phyloP scores from a whole-genome alignment of 2,888 invertebrate genomes.

The Eupithecia insigniata region DNA sequence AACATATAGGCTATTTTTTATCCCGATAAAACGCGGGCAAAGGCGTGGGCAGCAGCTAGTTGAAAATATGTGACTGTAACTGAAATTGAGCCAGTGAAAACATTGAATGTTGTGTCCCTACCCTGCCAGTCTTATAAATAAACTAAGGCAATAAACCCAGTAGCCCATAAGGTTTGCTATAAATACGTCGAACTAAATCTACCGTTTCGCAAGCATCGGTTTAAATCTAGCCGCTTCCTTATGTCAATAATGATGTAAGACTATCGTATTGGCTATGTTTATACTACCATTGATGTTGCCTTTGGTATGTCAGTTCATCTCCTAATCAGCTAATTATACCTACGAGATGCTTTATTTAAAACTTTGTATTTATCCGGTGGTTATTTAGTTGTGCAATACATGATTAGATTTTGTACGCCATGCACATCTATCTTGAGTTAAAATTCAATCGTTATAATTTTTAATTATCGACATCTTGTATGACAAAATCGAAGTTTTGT shows the following conservation, averaged over 20 bases:
- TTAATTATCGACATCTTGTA: not conserved
- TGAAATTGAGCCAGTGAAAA: conserved; percentile 16
- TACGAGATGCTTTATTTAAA: not conserved
- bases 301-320: conserved; percentile 49
- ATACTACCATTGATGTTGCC: conserved; percentile 45
- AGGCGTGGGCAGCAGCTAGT: too few relatives aligned
- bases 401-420: not conserved
- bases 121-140: conserved; percentile 66
- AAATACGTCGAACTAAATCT: conserved; percentile 63
- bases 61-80: too few relatives aligned
- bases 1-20: too few relatives aligned
- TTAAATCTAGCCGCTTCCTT: conserved; percentile 62
- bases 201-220: conserved; percentile 63
- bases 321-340: conserved; percentile 21
- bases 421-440: not conserved
- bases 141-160: conserved; percentile 67
- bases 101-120: conserved; percentile 33
- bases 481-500: not conserved
- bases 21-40: too few relatives aligned
- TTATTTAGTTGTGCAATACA: not conserved
- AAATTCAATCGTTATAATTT: not conserved
- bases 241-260: conserved; percentile 76
- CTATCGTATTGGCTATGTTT: conserved; percentile 39
- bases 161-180: conserved; percentile 66
- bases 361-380: not conserved